These are phyloP conservation scores for Eulithis testata DNA, from an alignment of 2,888 invertebrate species.

Conservation along the genomic window DNA sequence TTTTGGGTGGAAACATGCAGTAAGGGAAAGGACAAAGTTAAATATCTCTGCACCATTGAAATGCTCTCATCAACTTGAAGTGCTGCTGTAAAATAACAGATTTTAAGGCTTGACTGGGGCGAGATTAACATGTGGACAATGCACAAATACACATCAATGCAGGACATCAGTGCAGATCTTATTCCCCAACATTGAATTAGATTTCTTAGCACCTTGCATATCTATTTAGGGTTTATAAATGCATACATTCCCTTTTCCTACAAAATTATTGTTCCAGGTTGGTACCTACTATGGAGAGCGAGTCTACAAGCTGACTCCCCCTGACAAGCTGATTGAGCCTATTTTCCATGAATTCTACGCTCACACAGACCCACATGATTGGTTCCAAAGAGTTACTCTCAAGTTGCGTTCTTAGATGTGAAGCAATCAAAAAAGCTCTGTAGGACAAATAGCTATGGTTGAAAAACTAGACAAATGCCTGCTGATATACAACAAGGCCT, in stretches of 20 bases:
- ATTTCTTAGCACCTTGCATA: too few relatives aligned
- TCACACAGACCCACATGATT: constrained; percentile 83
- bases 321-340: constrained; percentile 87
- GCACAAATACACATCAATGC: too few relatives aligned
- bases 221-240: not conserved
- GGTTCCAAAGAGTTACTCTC: constrained; percentile 80
- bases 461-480: not conserved
- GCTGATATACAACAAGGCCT: too few relatives aligned
- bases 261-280: constrained; percentile 69
- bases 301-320: constrained; percentile 88
- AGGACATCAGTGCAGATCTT: too few relatives aligned
- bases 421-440: not conserved
- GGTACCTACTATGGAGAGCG: constrained; percentile 95
- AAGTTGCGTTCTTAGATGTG: constrained; percentile 80
- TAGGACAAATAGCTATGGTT: not conserved
- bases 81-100: too few relatives aligned
- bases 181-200: too few relatives aligned
- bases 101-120: too few relatives aligned
- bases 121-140: too few relatives aligned
- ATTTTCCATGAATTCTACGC: constrained; percentile 89
- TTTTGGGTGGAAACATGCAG: too few relatives aligned
- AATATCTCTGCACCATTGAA: too few relatives aligned
- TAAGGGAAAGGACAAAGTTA: too few relatives aligned
- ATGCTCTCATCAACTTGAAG: too few relatives aligned
- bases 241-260: not conserved